Percentiles rank a stretch among this genome's conserved stretches.
These are phyloP conservation scores for Drosophila tsacasi DNA, from an alignment of 1,140 invertebrate genomes.

Conservation along the genomic window DNA sequence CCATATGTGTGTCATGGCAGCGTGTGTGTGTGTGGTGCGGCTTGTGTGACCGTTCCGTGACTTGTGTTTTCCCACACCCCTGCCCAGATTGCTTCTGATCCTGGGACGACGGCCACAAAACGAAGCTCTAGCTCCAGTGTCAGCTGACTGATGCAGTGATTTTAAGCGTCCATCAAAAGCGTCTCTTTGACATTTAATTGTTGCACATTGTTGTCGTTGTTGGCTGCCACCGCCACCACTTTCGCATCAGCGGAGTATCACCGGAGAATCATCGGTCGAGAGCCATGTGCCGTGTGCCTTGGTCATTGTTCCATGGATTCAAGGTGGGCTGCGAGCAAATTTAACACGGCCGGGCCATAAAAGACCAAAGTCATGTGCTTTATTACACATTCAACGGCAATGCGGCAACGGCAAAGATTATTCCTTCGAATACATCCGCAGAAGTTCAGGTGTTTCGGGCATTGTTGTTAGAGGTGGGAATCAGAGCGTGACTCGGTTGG, in stretches of 20 bases:
- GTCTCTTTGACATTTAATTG: conserved; percentile 81
- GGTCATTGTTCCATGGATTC: conserved; percentile 42
- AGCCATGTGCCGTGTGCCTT: not conserved
- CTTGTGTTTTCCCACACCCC: conserved; percentile 36
- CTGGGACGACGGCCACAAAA: conserved; percentile 41
- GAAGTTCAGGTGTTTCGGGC: conserved; percentile 31
- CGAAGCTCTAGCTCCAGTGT: conserved; percentile 35
- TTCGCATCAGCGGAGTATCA: conserved; percentile 27
- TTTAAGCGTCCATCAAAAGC: conserved; percentile 81
- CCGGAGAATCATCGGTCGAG: conserved; percentile 8
- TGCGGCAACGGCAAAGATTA: conserved; percentile 77
- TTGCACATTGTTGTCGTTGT: conserved; percentile 66
- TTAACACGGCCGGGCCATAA: conserved; percentile 60
- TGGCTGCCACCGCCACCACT: conserved; percentile 12
- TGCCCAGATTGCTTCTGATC: conserved; percentile 12
- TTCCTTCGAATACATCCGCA: conserved; percentile 26
- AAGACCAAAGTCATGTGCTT: conserved; percentile 78
- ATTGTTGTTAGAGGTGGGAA: conserved; percentile 41
- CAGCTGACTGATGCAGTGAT: conserved; percentile 78
- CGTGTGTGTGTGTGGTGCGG: conserved; percentile 14
- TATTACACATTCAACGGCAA: conserved; percentile 80
- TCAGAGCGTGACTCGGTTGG: conserved; percentile 43
- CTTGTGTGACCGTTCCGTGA: conserved; percentile 65
- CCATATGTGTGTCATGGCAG: conserved; percentile 16
- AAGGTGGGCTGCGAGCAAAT: conserved; percentile 61